Evolutionary conservation across 2,113 vertebrate genomes (phyloP).

Genomic region (Rana temporaria): DNA sequence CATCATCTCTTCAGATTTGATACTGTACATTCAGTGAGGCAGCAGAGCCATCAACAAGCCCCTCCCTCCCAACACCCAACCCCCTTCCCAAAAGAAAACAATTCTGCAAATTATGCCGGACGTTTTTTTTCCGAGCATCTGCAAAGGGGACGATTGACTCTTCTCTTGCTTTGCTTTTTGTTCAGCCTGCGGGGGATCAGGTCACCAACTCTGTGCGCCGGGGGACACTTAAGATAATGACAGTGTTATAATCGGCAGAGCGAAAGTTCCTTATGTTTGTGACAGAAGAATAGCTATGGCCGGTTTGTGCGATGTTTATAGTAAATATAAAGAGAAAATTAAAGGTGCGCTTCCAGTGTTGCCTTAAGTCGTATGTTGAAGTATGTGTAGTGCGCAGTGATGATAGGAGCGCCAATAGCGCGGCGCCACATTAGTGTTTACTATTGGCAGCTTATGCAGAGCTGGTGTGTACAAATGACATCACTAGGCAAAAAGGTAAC

Average conservation of each 20-base stretch:
- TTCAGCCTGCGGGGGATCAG: not conserved
- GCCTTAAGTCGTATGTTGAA: not conserved
- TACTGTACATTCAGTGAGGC: not conserved
- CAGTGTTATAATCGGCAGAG: not conserved
- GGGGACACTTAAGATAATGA: not conserved
- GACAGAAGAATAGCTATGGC: not conserved
- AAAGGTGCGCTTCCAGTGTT: not conserved
- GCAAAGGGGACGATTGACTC: not conserved
- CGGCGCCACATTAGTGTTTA: no score
- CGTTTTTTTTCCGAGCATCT: not conserved
- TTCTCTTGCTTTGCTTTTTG: conserved; percentile 3
- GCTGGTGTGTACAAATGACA: no score
- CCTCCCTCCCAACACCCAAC: not conserved
- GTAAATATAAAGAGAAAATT: not conserved
- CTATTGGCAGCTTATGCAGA: no score
- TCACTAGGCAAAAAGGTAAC: no score
- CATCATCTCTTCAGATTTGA: conserved; percentile 32
- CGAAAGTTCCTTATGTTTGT: not conserved
- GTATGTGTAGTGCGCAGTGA: no score
- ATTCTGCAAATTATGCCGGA: not conserved
- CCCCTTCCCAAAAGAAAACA: not conserved
- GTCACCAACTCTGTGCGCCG: not conserved
- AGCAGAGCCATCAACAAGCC: not conserved
- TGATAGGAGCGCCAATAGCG: no score
- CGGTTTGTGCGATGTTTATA: conserved; percentile 14